Base-by-base conservation (phyloP, 2,797 vertebrate genomes). In the Tadarida brasiliensis region DNA sequence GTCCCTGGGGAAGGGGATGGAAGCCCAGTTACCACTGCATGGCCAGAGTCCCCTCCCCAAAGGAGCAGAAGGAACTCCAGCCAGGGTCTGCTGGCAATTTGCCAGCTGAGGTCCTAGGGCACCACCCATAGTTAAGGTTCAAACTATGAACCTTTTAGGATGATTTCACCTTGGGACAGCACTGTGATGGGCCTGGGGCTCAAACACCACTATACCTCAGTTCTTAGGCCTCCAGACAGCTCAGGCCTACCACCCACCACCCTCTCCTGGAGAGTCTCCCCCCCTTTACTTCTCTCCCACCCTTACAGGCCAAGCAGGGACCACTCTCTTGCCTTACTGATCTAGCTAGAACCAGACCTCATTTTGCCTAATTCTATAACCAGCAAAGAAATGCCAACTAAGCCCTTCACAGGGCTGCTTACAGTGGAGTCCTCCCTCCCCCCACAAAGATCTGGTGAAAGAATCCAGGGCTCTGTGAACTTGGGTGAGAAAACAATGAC, bases 1-100 rank as follows among this genome's bases (percentile, higher is more conserved):
- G 99, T 99, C 68, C 99, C 99, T 99, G 98, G 78, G n/a, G 63
- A 92, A 91, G 65, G n/a, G 28, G 26, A 77, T 1, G 4, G 90
- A 74, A 77, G 35, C 57, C 83, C 73, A 82, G 85, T 96, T 93
- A 96, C 51, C n/a, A 74, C 11, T 11, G 39, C 14, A 70, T 0
- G 5, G 15, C 10, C 30, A 12, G 85, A 70, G 44, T 5, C 12
- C n/a, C 16, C 61, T 83, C 54, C 80, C 67, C 59, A 74, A 77
- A 93, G 54, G n/a, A 82, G 93, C 24, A 16, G 73, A 51, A 94
- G 59, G 33, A 61, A 39, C 9, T 39, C 11, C 4, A 56, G 39
- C 33, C 39, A 57, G n/a, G 5, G 20, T 39, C 26, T 81, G 54
- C 33, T 28, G 35, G 65, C 14, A 56, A 14, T 51, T 73, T 81